Evolutionary conservation across 2,797 vertebrate species (phyloP).

Genomic region (Myiothlypis chrysogaster): DNA sequence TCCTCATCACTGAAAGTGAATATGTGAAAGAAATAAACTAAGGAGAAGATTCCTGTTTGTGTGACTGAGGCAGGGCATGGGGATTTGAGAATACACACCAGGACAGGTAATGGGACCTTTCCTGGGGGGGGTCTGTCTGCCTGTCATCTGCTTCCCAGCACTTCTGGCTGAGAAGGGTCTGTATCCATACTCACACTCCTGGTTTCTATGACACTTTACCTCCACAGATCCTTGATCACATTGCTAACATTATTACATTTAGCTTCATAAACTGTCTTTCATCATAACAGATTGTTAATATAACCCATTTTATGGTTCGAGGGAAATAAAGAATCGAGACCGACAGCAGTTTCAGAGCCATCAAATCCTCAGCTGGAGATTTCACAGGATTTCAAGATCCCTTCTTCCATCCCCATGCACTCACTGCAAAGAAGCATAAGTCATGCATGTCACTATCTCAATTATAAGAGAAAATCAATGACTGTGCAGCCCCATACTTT

Average conservation of each 20-base stretch:
- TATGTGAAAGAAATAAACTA: not conserved
- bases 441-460: not conserved
- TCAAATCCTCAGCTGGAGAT: not conserved
- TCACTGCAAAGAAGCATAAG: not conserved
- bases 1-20: not conserved
- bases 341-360: not conserved
- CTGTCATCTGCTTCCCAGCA: not conserved
- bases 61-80: not conserved
- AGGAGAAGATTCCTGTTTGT: not conserved
- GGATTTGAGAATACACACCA: not conserved
- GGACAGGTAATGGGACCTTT: not conserved
- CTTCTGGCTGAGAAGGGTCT: not conserved
- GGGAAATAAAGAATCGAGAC: not conserved
- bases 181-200: not conserved
- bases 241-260: not conserved
- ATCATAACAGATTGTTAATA: not conserved
- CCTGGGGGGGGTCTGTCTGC: not conserved
- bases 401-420: not conserved
- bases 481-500: not conserved
- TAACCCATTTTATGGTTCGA: not conserved
- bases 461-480: constrained; percentile 20
- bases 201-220: not conserved
- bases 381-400: not conserved
- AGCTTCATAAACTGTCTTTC: constrained; percentile 5
- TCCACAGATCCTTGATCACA: not conserved